Base-by-base conservation (phyloP, 2,888 invertebrate genomes). In the Lamproptera curius region DNA sequence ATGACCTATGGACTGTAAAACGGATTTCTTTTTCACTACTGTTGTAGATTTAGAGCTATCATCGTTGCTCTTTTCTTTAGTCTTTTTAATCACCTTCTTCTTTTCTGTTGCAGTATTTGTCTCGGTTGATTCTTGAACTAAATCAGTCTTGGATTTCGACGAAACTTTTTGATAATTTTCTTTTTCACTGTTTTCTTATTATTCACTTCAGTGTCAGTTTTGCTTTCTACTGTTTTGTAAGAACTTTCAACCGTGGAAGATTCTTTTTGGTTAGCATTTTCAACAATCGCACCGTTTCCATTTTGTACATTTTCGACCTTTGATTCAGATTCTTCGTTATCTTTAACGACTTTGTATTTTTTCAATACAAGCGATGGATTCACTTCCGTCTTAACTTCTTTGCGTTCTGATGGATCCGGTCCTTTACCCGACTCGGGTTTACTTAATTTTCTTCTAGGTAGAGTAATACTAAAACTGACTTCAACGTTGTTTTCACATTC, bases 1-100 rank as follows among this genome's bases (percentile, higher is more conserved):
- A 65, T 94, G 94, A 36, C 95, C 94, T 59, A 95, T 90, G 0
- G 92, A 92, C 65, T 94, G 94, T 33, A 95, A 79, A 57, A 95
- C 89, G 1, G 90, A 85, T 72, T 92, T 92, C 73, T 92, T 92
- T 64, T 91, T 91, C 5, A 86, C 66, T 51, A 70, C 72, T 37
- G 59, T 61, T 16, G 62, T 56, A 15, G 72, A 46, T 68, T 82
- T 87, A 26, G 60, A 51, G 31, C 61, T 65, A 54, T 79, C 78
- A 23, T 84, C 78, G 31, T 59, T 35, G 41, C 53, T 53, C 61
- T 83, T 85, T 48, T 86, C 83, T 60, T 87, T 86, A 1, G 73
- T 60, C 61, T 85, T 88, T 52, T 83, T 86, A 51, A 73, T 69
- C 40, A 82, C 69, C 60, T 86, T 88, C 59, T 84, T 87, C 67